A percentile compares a stretch with the other conserved stretches of the same genome.
These are phyloP conservation scores for Hydriomena furcata DNA, from an alignment of 2,888 invertebrate species.

Conservation along the genomic window DNA sequence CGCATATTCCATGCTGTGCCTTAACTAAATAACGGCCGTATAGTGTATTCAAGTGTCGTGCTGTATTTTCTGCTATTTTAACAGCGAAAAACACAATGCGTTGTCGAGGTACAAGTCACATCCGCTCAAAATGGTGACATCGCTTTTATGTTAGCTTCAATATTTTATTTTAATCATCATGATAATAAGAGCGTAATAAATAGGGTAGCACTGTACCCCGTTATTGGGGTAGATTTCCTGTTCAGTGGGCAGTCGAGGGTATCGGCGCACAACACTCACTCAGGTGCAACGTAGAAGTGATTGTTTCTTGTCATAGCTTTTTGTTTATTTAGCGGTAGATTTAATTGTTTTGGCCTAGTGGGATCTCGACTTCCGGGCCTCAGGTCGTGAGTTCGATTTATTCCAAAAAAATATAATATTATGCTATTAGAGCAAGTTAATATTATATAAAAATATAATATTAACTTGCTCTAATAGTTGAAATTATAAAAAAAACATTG, in stretches of 20 bases:
- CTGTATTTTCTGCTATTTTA: constrained; percentile 53
- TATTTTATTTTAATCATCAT: background rate
- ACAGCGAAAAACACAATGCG: constrained; percentile 64
- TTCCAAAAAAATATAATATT: too few relatives aligned
- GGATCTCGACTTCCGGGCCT: background rate
- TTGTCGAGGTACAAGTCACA: constrained; percentile 77
- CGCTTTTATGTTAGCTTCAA: constrained; percentile 56
- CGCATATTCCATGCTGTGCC: constrained; percentile 45
- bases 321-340: constrained; percentile 17
- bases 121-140: constrained; percentile 88
- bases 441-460: too few relatives aligned
- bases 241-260: constrained; percentile 14
- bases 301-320: constrained; percentile 19
- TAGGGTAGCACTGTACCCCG: constrained; percentile 46
- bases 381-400: too few relatives aligned
- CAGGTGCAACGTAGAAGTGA: constrained; percentile 16
- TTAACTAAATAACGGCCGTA: constrained; percentile 50
- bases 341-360: constrained; percentile 11
- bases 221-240: constrained; percentile 28
- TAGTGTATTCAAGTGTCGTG: constrained; percentile 46
- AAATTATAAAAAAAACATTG: too few relatives aligned
- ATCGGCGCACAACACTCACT: constrained; percentile 26
- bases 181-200: background rate
- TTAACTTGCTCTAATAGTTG: too few relatives aligned
- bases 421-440: too few relatives aligned